Evolutionary conservation across 2,888 invertebrate genomes (phyloP).

Genomic region (Cerceris rybyensis): DNA sequence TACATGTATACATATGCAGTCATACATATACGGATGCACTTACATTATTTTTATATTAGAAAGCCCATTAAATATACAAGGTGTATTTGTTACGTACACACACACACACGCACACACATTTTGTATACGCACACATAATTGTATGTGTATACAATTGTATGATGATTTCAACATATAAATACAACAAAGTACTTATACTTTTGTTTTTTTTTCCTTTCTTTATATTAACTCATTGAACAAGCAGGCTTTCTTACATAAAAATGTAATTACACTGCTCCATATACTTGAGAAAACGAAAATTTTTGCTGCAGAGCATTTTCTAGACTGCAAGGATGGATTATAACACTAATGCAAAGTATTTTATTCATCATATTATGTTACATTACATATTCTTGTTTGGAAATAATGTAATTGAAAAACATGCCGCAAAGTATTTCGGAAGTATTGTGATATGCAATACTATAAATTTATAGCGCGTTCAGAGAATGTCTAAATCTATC

Average conservation of each 20-base stretch:
- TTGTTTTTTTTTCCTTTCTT: conserved; percentile 2
- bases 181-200: conserved; percentile 50
- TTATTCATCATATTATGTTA: conserved; percentile 33
- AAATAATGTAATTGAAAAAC: conserved; percentile 24
- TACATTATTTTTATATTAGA: conserved; percentile 67
- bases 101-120: conserved; percentile 26
- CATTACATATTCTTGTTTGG: conserved; percentile 18
- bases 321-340: conserved; percentile 62
- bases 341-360: conserved; percentile 41
- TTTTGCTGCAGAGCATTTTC: conserved; percentile 47
- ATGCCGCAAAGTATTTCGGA: conserved; percentile 29
- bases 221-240: conserved; percentile 47
- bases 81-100: conserved; percentile 46
- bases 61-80: conserved; percentile 66
- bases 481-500: conserved; percentile 41
- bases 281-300: conserved; percentile 57
- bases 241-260: conserved; percentile 66
- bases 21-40: conserved; percentile 62
- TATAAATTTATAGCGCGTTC: conserved; percentile 35
- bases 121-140: conserved; percentile 32
- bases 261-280: conserved; percentile 63
- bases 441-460: conserved; percentile 25
- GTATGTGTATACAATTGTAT: conserved; percentile 48
- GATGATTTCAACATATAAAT: conserved; percentile 54
- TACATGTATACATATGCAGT: conserved; percentile 56